Base-by-base conservation (phyloP, 1,140 invertebrate species). In the Drosophila bifasciata region DNA sequence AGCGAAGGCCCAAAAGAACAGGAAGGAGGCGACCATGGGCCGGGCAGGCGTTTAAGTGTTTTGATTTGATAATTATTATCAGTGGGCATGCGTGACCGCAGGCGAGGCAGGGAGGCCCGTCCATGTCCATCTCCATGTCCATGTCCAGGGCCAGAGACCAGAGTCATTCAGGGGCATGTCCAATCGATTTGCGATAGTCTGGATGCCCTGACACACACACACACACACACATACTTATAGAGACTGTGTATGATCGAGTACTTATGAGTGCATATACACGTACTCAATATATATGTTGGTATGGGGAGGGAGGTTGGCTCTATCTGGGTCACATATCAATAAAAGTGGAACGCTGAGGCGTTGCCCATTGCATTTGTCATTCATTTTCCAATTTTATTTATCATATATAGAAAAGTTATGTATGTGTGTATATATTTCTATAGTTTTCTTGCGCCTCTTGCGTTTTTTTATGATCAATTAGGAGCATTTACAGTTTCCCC, bases 21-120 rank as follows among this genome's bases (percentile, higher is more conserved):
- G 40, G 11, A 15, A 45, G 28, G n/a, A 19, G 45, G 13, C 21
- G 44, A 23, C 23, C 52, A 67, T 90, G 84, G 81, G 89, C 71
- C 71, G 84, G 80, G 60, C 89, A 67, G 75, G 74, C 80, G 80
- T 89, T 90, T 89, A 90, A 85, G 77, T 85, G 89, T 85, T 90
- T 89, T 90, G 89, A 90, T 90, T 90, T 90, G 89, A 90, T 90
- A 90, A 90, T 90, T 90, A 90, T 84, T 90, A 89, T 90, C 84
- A 86, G 84, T 61, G 64, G 55, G 80, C 84, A 84, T 90, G 89
- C 83, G 89, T 90, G 89, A 83, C 80, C 74, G 76, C 66, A 66
- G 76, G 59, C 66, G 60, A 75, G 57, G 51, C 25, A 19, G 2
- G 8, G 1, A 25, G 23, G 23, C 28, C 28, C 3, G 28, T 28